Evolutionary conservation across 2,888 invertebrate genomes (phyloP), one percentile per base, ranked within the genome.

Genomic region (Volucella inanis): DNA sequence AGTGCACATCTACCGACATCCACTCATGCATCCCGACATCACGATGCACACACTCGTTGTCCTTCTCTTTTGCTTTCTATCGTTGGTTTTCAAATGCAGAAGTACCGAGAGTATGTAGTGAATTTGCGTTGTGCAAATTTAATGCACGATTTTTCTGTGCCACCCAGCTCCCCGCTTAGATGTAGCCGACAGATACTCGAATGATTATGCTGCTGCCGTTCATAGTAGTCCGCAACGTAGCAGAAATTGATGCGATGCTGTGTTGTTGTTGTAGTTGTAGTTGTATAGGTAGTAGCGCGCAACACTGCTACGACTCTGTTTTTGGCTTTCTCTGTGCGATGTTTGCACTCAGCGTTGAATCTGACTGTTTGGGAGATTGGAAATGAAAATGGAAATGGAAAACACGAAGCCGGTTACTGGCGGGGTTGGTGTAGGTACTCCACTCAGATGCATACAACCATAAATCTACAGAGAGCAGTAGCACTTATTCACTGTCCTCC

Each of bases 81-180:
- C 45, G 39, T 38, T 64, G 55, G 12, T 38, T 15, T 12, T 38
- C n/a, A 8, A 14, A 3, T 10, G 18, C 45, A 50, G 15, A 38
- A 8, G 57, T 18, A 52, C 54, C 55, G 61, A 68, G 70, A 74
- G 70, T 47, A 52, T 31, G 31, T 57, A 80, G 65, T 71, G 76
- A 65, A 85, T 85, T 85, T 85, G 72, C 76, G 81, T 86, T 86
- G 86, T 86, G 86, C 78, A 86, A 86, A 86, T 86, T 82, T 86
- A 86, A 86, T 77, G 86, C 86, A 86, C 86, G 86, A 86, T 86
- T 86, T 82, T 78, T 82, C 70, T 78, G 54, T 72, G 67, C 81
- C 70, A 79, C 81, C 85, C 85, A 70, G 47, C 57, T 62, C 38
- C 67, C 81, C 72, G 41, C 61, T 14, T 38, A 85, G 85, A 85